Conservation (phyloP, 92 coral and sea anemone species). For the Chrysogorgia sp. region DNA sequence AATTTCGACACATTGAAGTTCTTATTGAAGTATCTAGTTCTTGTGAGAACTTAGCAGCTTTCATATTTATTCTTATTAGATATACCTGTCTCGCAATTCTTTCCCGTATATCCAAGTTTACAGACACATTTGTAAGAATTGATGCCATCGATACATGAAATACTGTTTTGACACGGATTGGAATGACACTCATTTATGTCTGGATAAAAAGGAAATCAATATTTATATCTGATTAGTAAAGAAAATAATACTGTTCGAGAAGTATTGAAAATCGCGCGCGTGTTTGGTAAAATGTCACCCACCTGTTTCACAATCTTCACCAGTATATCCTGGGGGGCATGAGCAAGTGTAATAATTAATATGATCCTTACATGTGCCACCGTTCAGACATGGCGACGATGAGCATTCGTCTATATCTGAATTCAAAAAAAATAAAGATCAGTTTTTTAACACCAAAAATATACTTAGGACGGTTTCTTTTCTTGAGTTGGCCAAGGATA, state of each 20-base stretch:
- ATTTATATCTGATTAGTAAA: neutral
- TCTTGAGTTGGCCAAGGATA: too few relatives aligned
- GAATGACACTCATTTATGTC: constrained; percentile 13
- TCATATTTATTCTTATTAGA: too few relatives aligned
- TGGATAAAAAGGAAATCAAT: neutral
- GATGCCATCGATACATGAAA: constrained; percentile 34
- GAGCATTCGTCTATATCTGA: constrained; percentile 24
- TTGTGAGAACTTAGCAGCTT: too few relatives aligned
- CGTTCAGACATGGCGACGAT: constrained; percentile 8
- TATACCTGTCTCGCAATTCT: constrained; percentile 22
- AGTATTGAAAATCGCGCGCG: too few relatives aligned
- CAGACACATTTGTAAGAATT: constrained; percentile 38
- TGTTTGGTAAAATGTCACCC: neutral
- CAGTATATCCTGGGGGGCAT: constrained; percentile 12
- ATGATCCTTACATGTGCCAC: constrained; percentile 2
- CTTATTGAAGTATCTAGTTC: too few relatives aligned
- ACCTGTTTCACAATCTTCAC: constrained; percentile 17
- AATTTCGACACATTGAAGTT: too few relatives aligned
- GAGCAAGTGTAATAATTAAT: neutral
- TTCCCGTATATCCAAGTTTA: constrained; percentile 38
- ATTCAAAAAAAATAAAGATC: neutral
- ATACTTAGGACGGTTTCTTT: too few relatives aligned
- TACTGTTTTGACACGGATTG: constrained; percentile 17
- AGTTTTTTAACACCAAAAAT: neutral
- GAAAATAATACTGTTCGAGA: neutral